Conservation (phyloP, 1,140 invertebrate genomes). For the Galendromus occidentalis region DNA sequence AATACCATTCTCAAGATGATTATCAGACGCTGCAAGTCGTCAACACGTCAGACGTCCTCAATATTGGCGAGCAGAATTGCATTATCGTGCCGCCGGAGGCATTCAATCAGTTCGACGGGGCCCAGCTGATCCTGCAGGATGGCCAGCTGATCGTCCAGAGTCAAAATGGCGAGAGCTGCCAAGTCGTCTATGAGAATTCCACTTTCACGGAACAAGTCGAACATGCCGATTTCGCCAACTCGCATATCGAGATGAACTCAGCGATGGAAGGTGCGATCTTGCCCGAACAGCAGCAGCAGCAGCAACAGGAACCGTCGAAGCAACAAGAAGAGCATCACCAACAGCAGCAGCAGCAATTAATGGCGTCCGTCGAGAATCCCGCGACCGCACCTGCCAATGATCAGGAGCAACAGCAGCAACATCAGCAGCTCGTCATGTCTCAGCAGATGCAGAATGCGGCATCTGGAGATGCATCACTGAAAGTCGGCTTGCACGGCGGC, state of each 20-base stretch:
- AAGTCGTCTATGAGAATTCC: not conserved
- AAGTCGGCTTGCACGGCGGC: not conserved
- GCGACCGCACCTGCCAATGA: not conserved
- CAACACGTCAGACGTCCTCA: not conserved
- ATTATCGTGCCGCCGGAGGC: not conserved
- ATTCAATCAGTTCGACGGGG: not conserved
- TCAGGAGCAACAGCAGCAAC: not conserved
- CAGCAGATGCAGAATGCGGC: not conserved
- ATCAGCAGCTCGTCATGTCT: not conserved
- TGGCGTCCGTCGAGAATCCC: not conserved
- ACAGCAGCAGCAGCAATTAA: not conserved
- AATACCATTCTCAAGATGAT: not conserved
- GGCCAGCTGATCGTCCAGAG: not conserved
- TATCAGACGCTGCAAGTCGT: not conserved
- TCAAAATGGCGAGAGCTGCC: not conserved
- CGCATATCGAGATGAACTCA: too few relatives aligned
- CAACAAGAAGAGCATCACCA: not conserved
- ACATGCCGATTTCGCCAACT: too few relatives aligned
- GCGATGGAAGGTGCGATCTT: too few relatives aligned
- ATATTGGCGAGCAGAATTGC: not conserved
- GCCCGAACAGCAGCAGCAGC: not conserved
- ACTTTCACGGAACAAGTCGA: not conserved
- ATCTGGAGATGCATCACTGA: not conserved
- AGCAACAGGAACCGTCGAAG: not conserved
- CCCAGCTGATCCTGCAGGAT: not conserved